These are phyloP conservation scores for Heteropelma amictum DNA, from an alignment of 2,888 invertebrate species.

Conservation along the genomic window DNA sequence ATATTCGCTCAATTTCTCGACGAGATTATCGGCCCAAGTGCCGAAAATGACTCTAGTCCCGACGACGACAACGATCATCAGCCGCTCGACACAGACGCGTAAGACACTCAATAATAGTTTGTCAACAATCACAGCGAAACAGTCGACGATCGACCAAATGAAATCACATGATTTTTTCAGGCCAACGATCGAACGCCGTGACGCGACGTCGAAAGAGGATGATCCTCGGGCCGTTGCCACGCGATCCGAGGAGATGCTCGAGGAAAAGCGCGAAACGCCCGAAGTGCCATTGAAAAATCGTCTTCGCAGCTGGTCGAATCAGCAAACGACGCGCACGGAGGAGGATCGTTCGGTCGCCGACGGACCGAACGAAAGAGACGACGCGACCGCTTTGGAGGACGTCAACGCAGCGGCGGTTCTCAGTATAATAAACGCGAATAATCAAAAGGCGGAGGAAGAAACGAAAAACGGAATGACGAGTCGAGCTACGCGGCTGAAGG, in stretches of 20 bases:
- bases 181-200: conserved; percentile 13
- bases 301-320: conserved; percentile 69
- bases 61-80: conserved; percentile 66
- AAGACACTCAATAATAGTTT: too few species aligned
- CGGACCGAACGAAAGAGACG: conserved; percentile 22
- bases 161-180: background rate
- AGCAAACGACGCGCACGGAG: conserved; percentile 55
- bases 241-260: conserved; percentile 29
- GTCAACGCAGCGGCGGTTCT: conserved; percentile 75
- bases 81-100: conserved; percentile 16
- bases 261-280: conserved; percentile 26
- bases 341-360: background rate
- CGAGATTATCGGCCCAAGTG: conserved; percentile 75
- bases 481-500: background rate
- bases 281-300: conserved; percentile 72
- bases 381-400: conserved; percentile 68
- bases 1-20: conserved; percentile 78
- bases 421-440: conserved; percentile 74
- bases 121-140: too few species aligned
- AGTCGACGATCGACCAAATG: background rate
- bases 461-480: background rate
- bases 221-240: conserved; percentile 29
- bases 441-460: conserved; percentile 35
- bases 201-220: conserved; percentile 7
- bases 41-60: conserved; percentile 66